Conservation (phyloP, 1,140 invertebrate species). For the Leptopilina boulardi region DNA sequence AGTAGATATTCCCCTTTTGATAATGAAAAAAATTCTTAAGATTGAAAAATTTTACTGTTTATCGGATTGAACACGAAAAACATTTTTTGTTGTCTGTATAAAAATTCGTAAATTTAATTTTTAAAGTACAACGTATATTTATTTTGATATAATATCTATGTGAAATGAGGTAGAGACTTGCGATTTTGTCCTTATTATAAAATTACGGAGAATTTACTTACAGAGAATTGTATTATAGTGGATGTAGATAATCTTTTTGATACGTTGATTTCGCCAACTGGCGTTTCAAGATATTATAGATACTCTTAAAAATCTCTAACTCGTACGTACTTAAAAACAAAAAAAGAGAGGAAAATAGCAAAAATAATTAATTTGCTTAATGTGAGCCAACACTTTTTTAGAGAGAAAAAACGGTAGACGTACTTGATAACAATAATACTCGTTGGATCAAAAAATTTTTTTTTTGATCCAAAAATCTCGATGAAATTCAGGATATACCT, state of each 20-base stretch:
- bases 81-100: neutral
- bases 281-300: constrained; percentile 28
- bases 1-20: too few species aligned
- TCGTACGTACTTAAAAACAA: constrained; percentile 34
- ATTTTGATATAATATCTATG: neutral
- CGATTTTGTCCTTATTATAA: constrained; percentile 26
- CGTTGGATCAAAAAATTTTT: neutral
- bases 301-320: constrained; percentile 15
- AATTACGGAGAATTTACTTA: constrained; percentile 57
- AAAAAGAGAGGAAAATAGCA: constrained; percentile 16
- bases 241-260: constrained; percentile 50
- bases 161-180: constrained; percentile 38
- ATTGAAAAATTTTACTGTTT: too few species aligned
- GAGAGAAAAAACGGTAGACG: neutral
- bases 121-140: constrained; percentile 6
- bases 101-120: constrained; percentile 8
- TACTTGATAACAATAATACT: constrained; percentile 46
- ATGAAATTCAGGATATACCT: constrained; percentile 62
- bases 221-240: constrained; percentile 49
- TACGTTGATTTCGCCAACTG: neutral
- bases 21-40: too few species aligned
- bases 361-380: constrained; percentile 7
- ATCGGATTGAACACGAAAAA: neutral
- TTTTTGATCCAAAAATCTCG: constrained; percentile 47
- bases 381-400: neutral